Evolutionary conservation across 2,797 vertebrate genomes (phyloP), one percentile per base, ranked within the genome.

Genomic region (Pangasius sanitwongsei): DNA sequence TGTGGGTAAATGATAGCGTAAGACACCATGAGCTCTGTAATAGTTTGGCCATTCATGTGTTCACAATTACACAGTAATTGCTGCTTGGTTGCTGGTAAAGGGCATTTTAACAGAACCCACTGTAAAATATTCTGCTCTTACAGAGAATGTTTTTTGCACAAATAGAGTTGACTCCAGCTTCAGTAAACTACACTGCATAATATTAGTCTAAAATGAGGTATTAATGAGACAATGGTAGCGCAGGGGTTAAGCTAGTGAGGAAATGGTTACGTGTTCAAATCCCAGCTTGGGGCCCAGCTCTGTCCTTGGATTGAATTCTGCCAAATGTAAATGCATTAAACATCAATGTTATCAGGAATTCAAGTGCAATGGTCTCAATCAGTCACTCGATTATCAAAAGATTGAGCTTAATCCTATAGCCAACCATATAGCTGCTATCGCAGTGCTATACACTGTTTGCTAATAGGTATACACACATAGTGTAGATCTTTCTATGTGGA

Each of bases 61-160:
- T 91, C 87, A 87, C 65, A 75, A 90, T 90, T 89, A 85, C 44
- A 82, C 41, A 57, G 69, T 88, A 86, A 91, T 89, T 91, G 70
- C 77, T 53, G 57, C 82, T 84, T 16, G 41, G 83, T 83, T 91
- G 77, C 81, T 84, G 88, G 83, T 87, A 69, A 83, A 75, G 87
- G 81, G 41, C 78, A 87, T 28, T 37, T 63, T 44, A 63, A 67
- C 16, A 31, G 28, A 84, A 31, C 8, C 41, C 83, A 44, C 50
- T 67, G 16, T 84, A 48, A 67, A 84, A 23, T 50, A 50, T 20
- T 67, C 63, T 31, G 41, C 23, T 41, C 20, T 25, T 41, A 41
- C 20, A 41, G 5, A 84, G 15, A 18, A n/a, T 65, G 28, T n/a
- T 65, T 65, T 65, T 83, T 37, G 9, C 55, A 61, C 80, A 81